These are phyloP conservation scores for Tetramorium bicarinatum DNA, from an alignment of 2,888 invertebrate species.

Conservation along the genomic window DNA sequence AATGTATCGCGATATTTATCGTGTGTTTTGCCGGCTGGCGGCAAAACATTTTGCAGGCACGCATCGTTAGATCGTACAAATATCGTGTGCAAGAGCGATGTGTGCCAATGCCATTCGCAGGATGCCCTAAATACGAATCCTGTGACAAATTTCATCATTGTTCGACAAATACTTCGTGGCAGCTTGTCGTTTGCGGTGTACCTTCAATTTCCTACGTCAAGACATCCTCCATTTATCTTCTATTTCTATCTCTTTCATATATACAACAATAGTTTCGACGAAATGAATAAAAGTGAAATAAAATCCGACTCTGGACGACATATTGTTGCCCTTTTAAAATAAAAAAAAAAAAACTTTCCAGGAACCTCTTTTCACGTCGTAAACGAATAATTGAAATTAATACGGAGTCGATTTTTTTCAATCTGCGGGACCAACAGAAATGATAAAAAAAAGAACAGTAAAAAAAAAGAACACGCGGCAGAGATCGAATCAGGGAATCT, in stretches of 20 bases:
- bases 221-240: neutral
- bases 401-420: neutral
- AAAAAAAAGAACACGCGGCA: neutral
- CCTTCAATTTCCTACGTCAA: neutral
- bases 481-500: conserved; percentile 19
- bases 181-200: neutral
- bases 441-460: neutral
- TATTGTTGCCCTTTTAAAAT: neutral
- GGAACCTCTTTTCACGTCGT: neutral
- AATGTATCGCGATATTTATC: neutral
- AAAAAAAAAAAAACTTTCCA: neutral
- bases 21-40: neutral
- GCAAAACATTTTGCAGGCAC: neutral
- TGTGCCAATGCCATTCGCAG: neutral
- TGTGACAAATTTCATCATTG: neutral
- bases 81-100: neutral
- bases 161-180: neutral
- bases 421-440: neutral
- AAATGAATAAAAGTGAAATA: neutral
- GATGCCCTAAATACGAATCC: neutral
- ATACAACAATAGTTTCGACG: neutral
- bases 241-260: neutral
- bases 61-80: conserved; percentile 22
- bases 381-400: conserved; percentile 21
- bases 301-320: neutral